A percentile compares a stretch with the other conserved stretches of the same genome.
phyloP scores from a whole-genome alignment of 2,113 vertebrate genomes.

The Orcinus orca region DNA sequence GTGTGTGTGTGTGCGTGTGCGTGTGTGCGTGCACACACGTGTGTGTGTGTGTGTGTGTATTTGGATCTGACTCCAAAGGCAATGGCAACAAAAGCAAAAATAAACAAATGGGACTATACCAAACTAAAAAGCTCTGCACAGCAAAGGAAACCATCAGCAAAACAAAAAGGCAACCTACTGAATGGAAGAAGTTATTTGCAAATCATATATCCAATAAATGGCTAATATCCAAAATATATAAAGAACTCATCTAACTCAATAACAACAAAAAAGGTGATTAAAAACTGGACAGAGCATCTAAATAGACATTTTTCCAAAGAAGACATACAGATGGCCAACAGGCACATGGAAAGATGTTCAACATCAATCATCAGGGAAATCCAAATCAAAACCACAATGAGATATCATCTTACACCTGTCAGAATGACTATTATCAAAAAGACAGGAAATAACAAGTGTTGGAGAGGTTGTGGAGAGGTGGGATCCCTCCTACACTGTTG shows the following conservation, averaged over 20 bases:
- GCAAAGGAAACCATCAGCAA: not conserved
- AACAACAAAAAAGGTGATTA: not conserved
- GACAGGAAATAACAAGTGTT: not conserved
- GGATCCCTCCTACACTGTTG: not conserved
- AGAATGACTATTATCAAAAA: not conserved
- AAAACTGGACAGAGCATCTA: not conserved
- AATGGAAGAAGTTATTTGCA: not conserved
- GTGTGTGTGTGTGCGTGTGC: accelerated
- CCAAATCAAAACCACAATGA: not conserved
- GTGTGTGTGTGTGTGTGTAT: no score
- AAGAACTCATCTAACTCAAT: not conserved
- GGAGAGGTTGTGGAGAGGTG: not conserved
- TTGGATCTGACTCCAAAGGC: not conserved
- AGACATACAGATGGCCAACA: not conserved
- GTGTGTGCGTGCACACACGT: accelerated
- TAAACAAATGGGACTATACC: not conserved
- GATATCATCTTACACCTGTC: not conserved
- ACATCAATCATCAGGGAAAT: not conserved
- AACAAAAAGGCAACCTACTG: not conserved
- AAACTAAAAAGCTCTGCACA: not conserved
- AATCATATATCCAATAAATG: not conserved
- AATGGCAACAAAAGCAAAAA: not conserved
- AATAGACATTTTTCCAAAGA: not conserved
- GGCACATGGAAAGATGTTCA: not conserved
- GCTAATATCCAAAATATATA: not conserved